Percentiles rank a stretch among this genome's conserved stretches.
Conservation (phyloP, 2,888 invertebrate genomes). For the Rapana venosa region DNA sequence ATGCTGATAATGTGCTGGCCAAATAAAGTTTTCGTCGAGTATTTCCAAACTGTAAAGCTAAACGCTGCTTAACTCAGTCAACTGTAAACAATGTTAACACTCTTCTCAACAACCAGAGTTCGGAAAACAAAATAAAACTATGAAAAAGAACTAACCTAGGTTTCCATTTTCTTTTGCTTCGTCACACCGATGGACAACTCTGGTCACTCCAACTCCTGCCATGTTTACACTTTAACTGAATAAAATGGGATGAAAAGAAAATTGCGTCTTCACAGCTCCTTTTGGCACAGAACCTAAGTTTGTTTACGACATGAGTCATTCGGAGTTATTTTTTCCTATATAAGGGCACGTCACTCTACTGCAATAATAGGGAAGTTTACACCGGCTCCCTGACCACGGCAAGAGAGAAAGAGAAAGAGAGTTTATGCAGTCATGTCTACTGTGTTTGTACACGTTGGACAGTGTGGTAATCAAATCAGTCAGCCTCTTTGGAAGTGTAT, state of each 20-base stretch:
- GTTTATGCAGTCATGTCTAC: conserved; percentile 66
- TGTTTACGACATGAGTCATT: conserved; percentile 30
- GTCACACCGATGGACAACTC: conserved; percentile 65
- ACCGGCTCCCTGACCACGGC: neutral
- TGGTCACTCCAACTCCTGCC: conserved; percentile 66
- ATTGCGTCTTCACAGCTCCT: conserved; percentile 19
- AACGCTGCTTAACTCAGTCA: too few species aligned
- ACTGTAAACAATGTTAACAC: too few species aligned
- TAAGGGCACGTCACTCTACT: conserved; percentile 6
- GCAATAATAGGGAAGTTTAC: neutral
- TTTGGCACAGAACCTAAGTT: conserved; percentile 23
- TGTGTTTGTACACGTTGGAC: conserved; percentile 74
- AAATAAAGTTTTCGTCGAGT: too few species aligned
- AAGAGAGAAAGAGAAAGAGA: neutral
- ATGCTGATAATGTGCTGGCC: too few species aligned
- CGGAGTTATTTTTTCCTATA: neutral
- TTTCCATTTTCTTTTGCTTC: conserved; percentile 65
- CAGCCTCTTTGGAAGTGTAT: conserved; percentile 66
- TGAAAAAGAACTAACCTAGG: conserved; percentile 55
- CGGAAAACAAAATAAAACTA: too few species aligned
- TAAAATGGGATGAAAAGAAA: neutral
- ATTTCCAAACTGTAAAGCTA: too few species aligned
- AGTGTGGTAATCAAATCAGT: conserved; percentile 77
- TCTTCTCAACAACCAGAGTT: too few species aligned
- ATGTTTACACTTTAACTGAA: conserved; percentile 37